Percentiles rank a stretch among this genome's conserved stretches.
Conservation (phyloP, 2,888 invertebrate species). For the Diarsia brunnea region DNA sequence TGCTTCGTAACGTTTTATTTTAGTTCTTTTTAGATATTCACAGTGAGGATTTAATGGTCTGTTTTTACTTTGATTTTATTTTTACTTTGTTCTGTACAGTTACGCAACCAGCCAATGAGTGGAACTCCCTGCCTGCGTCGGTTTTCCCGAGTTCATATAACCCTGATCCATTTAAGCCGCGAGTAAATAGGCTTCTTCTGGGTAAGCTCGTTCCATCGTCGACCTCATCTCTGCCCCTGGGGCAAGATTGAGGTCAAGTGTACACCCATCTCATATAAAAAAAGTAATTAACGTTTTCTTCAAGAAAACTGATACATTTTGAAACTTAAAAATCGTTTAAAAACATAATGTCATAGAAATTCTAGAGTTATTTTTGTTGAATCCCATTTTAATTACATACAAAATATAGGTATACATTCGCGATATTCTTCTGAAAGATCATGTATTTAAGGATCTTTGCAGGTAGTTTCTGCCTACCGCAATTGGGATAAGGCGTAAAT, state of each 20-base stretch:
- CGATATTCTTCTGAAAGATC: background rate
- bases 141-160: too few relatives aligned
- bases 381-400: too few relatives aligned
- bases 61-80: background rate
- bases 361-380: too few relatives aligned
- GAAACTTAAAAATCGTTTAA: background rate
- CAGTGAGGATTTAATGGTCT: background rate
- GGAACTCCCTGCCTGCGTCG: too few relatives aligned
- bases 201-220: too few relatives aligned
- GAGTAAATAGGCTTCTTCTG: too few relatives aligned
- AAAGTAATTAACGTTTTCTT: background rate
- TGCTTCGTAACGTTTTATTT: slow-evolving; percentile 16
- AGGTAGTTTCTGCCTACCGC: background rate
- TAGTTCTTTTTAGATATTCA: background rate
- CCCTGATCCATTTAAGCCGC: too few relatives aligned
- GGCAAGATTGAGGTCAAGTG: too few relatives aligned
- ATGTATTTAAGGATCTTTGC: background rate
- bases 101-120: too few relatives aligned
- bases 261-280: too few relatives aligned
- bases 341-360: background rate
- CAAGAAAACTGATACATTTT: background rate
- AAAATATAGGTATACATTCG: background rate
- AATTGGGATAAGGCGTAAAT: background rate
- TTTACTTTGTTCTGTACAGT: background rate
- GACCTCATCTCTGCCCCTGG: too few relatives aligned